phyloP scores from a whole-genome alignment of 2,888 invertebrate genomes.

The Rhamnusium bicolor region DNA sequence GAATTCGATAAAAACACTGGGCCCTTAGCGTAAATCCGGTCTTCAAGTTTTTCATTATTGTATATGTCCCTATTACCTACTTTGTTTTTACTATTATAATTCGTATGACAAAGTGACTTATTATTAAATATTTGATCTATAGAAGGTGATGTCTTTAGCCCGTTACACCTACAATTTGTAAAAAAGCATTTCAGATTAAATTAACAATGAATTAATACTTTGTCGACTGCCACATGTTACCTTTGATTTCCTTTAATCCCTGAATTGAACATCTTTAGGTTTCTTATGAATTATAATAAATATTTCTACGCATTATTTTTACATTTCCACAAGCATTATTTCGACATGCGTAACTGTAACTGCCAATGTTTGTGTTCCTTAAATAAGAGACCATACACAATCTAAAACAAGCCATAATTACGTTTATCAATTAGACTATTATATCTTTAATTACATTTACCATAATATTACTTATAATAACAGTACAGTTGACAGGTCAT shows the following conservation, averaged over 20 bases:
- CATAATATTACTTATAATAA: slow-evolving; percentile 60
- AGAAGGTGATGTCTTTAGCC: slow-evolving; percentile 56
- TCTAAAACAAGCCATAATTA: slow-evolving; percentile 23
- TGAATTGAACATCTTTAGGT: slow-evolving; percentile 66
- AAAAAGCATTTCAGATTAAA: background rate
- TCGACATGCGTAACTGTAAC: slow-evolving; percentile 19
- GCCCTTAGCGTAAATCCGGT: slow-evolving; percentile 45
- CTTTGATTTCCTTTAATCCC: slow-evolving; percentile 64
- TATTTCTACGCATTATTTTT: slow-evolving; percentile 49
- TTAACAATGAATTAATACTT: background rate
- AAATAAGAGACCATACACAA: slow-evolving; percentile 21
- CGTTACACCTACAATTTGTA: slow-evolving; percentile 59
- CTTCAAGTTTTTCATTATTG: slow-evolving; percentile 53
- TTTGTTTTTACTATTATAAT: slow-evolving; percentile 53
- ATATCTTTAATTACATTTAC: slow-evolving; percentile 59
- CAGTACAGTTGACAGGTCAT: slow-evolving; percentile 66
- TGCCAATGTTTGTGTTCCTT: slow-evolving; percentile 12
- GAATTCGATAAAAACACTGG: slow-evolving; percentile 47
- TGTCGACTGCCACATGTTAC: slow-evolving; percentile 37
- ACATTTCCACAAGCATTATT: slow-evolving; percentile 40
- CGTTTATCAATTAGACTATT: background rate
- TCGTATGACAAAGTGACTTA: slow-evolving; percentile 53
- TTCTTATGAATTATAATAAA: slow-evolving; percentile 48
- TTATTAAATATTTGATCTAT: slow-evolving; percentile 54
- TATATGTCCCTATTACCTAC: slow-evolving; percentile 50